These are phyloP conservation scores for Latheticus oryzae DNA, from an alignment of 2,888 invertebrate genomes.

Conservation along the genomic window DNA sequence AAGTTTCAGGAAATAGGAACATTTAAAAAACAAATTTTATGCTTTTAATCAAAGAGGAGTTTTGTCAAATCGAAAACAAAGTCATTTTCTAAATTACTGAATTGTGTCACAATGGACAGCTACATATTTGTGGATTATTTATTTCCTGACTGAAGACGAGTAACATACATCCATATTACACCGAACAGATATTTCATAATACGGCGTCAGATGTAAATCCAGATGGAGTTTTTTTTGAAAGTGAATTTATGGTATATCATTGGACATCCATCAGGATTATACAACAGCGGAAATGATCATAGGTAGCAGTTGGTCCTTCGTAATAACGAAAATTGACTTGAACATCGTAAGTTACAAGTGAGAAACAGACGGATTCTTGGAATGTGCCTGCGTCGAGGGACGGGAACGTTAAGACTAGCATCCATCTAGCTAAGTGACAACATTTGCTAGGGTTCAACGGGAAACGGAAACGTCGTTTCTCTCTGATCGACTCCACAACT, in stretches of 20 bases:
- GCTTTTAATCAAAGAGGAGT: too few relatives aligned
- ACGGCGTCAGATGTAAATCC: constrained; percentile 23
- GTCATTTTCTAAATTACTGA: neutral
- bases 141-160: constrained; percentile 2
- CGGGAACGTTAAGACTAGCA: constrained; percentile 44
- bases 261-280: constrained; percentile 31
- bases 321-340: constrained; percentile 35
- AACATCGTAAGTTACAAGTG: constrained; percentile 28
- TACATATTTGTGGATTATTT: constrained; percentile 4
- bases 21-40: neutral
- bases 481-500: constrained; percentile 20
- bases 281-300: constrained; percentile 24
- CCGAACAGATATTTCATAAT: constrained; percentile 17
- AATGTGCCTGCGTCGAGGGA: constrained; percentile 41
- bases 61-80: neutral
- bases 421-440: constrained; percentile 49
- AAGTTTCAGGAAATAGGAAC: constrained; percentile 22
- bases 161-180: constrained; percentile 11
- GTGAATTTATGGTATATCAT: constrained; percentile 31
- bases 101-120: neutral
- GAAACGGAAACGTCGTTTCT: constrained; percentile 23
- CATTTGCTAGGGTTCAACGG: constrained; percentile 40
- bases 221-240: constrained; percentile 14
- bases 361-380: constrained; percentile 33
- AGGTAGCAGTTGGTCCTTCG: constrained; percentile 21